These are phyloP conservation scores for Onychomys leucogaster DNA, from an alignment of 2,797 vertebrate species.

Conservation along the genomic window DNA sequence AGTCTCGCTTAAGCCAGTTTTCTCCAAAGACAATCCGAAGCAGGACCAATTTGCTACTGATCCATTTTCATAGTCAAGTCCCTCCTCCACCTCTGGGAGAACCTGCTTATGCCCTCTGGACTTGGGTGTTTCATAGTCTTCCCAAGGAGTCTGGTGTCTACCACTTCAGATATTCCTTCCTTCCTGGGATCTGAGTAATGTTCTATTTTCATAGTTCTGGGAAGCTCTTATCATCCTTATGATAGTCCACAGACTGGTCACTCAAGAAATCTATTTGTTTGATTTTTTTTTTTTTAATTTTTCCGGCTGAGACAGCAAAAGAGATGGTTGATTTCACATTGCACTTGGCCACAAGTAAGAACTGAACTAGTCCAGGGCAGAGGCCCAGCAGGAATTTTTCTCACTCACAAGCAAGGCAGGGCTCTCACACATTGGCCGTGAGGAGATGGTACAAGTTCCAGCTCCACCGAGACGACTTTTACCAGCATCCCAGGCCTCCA, in stretches of 20 bases:
- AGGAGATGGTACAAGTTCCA: background rate
- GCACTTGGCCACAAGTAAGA: background rate
- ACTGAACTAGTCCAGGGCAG: background rate
- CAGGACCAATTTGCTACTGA: background rate
- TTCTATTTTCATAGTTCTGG: background rate
- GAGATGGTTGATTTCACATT: background rate
- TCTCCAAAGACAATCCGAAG: background rate
- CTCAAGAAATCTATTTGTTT: background rate
- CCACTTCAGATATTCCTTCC: background rate
- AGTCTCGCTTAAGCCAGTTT: background rate
- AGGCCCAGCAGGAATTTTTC: background rate
- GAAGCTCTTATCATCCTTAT: background rate
- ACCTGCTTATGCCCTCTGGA: background rate
- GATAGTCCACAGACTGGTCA: background rate
- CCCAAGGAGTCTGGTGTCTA: background rate
- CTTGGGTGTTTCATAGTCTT: background rate
- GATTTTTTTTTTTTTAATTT: background rate
- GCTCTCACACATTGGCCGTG: background rate
- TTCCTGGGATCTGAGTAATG: background rate
- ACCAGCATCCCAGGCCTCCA: background rate
- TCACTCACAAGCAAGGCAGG: background rate
- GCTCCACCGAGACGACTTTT: background rate
- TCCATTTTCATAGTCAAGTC: background rate
- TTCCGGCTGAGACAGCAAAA: background rate
- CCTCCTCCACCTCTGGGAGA: background rate